Conservation (phyloP, 2,888 invertebrate genomes). For the Cataglyphis rosenhaueri region DNA sequence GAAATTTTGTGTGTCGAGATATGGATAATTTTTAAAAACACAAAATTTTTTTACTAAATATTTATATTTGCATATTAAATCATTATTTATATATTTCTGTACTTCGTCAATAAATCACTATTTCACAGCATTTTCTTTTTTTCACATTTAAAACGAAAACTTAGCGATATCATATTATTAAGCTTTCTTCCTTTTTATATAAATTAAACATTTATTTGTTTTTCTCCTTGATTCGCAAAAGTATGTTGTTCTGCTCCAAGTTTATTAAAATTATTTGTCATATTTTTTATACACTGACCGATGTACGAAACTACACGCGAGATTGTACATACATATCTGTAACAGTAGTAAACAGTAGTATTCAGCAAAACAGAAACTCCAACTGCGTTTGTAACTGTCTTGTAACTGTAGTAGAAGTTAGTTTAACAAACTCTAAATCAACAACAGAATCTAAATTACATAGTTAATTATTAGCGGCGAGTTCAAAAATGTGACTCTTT, state of each 20-base stretch:
- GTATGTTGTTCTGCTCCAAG: slow-evolving; percentile 43
- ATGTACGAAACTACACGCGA: slow-evolving; percentile 54
- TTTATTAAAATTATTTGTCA: slow-evolving; percentile 53
- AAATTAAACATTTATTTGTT: slow-evolving; percentile 59
- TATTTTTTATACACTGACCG: slow-evolving; percentile 44
- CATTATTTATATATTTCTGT: slow-evolving; percentile 79
- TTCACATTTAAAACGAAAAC: slow-evolving; percentile 78
- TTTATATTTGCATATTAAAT: slow-evolving; percentile 82
- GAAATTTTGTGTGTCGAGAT: slow-evolving; percentile 29
- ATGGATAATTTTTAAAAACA: slow-evolving; percentile 44
- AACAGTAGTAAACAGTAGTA: slow-evolving; percentile 1
- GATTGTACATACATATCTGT: slow-evolving; percentile 40
- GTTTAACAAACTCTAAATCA: slow-evolving; percentile 35
- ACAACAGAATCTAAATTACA: slow-evolving; percentile 48
- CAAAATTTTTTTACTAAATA: slow-evolving; percentile 78
- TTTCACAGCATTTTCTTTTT: slow-evolving; percentile 83
- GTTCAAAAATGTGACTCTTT: slow-evolving; percentile 24
- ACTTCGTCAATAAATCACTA: slow-evolving; percentile 83
- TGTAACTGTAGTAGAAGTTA: slow-evolving; percentile 48
- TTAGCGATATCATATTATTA: slow-evolving; percentile 66
- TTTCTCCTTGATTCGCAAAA: slow-evolving; percentile 33
- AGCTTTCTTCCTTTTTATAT: slow-evolving; percentile 52
- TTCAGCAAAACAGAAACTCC: slow-evolving; percentile 31
- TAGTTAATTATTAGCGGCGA: slow-evolving; percentile 34
- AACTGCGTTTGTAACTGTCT: slow-evolving; percentile 12